Evolutionary conservation across 2,888 invertebrate genomes (phyloP), one percentile per base, ranked within the genome.

Genomic region (Phymatocera aterrima): DNA sequence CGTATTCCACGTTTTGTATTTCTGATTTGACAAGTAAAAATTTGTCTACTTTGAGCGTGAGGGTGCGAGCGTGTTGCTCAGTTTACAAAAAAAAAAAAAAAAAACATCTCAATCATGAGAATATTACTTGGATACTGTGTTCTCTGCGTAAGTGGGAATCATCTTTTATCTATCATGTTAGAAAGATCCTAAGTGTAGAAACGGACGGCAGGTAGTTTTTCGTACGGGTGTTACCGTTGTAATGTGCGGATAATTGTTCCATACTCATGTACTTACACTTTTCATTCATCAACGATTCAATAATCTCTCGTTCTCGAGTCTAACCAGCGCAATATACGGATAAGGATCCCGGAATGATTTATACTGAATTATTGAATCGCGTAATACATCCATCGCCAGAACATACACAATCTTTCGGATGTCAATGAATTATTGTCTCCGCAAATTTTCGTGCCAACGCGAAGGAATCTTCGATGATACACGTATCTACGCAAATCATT

Each of bases 101-200:
- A n/a, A n/a, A n/a, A n/a, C n/a, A 51, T 34, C 34, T 34, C 15
- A 40, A 60, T 18, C 34, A 72, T 86, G 84, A 84, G 82, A 74
- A 46, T 78, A 3, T 31, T 80, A 24, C 37, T 83, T 21, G 84
- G 78, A 79, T 81, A 70, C 40, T 81, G 82, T 48, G 77, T 86
- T 74, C 51, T 87, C 68, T 86, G 83, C 81, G 87, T 87, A 81
- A 87, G 87, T 86, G 21, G 24, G 6, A 31, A 78, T 12, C 10
- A 34, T 18, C 1, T 31, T 15, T 37, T 18, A 18, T 31, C 68
- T 37, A 24, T 12, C 37, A 43, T 10, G 12, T 43, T 12, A 43
- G 8, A n/a, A n/a, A 8, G 4, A 61, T 61, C 34, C 5, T 68
- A 34, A 8, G 31, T 37, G 12, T n/a, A 64, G 34, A 37, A 37